phyloP scores from a whole-genome alignment of 2,888 invertebrate genomes.

The Dolichopus griseipennis region DNA sequence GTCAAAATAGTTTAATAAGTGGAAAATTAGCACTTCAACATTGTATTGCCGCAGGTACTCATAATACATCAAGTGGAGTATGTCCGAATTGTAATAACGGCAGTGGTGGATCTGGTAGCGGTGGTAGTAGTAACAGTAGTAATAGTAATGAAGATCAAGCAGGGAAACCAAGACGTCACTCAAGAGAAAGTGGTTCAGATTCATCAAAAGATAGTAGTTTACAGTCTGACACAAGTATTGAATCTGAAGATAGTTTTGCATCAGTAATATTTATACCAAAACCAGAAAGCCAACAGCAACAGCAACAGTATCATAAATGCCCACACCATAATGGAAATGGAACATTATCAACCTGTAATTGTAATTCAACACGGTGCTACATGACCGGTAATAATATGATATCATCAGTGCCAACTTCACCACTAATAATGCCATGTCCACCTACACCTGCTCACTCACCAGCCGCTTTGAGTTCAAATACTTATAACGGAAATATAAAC shows the following conservation, averaged over 20 bases:
- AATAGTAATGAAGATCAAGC: slow-evolving; percentile 40
- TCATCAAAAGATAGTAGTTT: slow-evolving; percentile 82
- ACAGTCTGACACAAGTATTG: slow-evolving; percentile 88
- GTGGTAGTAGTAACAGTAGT: slow-evolving; percentile 30
- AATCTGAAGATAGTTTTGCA: slow-evolving; percentile 88
- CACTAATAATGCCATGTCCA: slow-evolving; percentile 45
- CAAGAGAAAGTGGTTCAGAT: slow-evolving; percentile 80
- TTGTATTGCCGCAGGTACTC: slow-evolving; percentile 35
- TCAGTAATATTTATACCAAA: slow-evolving; percentile 87
- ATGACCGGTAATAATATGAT: slow-evolving; percentile 35
- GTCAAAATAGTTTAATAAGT: slow-evolving; percentile 14
- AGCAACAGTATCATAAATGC: slow-evolving; percentile 31
- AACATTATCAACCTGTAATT: slow-evolving; percentile 11
- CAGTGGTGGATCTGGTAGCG: slow-evolving; percentile 24
- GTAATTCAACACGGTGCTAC: slow-evolving; percentile 23
- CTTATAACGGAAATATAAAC: background rate
- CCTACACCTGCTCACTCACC: slow-evolving; percentile 43
- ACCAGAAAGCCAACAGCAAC: slow-evolving; percentile 42
- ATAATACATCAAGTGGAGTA: slow-evolving; percentile 13
- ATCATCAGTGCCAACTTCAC: slow-evolving; percentile 69
- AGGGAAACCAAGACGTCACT: slow-evolving; percentile 59
- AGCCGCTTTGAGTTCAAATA: slow-evolving; percentile 31
- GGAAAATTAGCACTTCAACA: slow-evolving; percentile 16
- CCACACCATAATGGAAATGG: slow-evolving; percentile 24
- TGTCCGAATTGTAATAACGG: slow-evolving; percentile 24